phyloP scores from a whole-genome alignment of 1,140 invertebrate species.

The Cherax quadricarinatus region DNA sequence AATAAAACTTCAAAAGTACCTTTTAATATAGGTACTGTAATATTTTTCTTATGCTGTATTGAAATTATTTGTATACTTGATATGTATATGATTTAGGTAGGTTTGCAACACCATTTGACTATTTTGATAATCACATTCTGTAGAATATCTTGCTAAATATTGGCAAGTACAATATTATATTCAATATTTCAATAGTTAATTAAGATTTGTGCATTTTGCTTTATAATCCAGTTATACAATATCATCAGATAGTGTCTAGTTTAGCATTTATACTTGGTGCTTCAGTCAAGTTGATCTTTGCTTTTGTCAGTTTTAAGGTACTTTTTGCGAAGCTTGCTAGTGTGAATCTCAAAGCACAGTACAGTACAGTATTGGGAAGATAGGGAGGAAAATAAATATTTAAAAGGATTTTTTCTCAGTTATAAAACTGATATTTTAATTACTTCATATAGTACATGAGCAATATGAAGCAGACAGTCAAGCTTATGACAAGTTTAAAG shows the following conservation, averaged over 20 bases:
- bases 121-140: too few species aligned
- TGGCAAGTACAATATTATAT: too few species aligned
- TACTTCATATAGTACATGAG: slow-evolving; percentile 9
- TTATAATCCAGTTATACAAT: background rate
- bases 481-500: slow-evolving; percentile 37
- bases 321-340: background rate
- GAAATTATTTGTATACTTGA: too few species aligned
- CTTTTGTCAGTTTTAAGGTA: background rate
- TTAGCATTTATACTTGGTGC: background rate
- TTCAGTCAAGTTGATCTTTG: background rate
- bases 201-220: too few species aligned
- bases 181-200: too few species aligned
- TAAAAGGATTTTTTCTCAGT: background rate
- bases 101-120: too few species aligned
- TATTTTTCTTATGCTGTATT: too few species aligned
- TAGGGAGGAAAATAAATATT: slow-evolving; percentile 3
- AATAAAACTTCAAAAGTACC: too few species aligned
- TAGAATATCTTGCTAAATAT: too few species aligned
- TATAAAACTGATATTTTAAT: background rate
- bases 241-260: background rate
- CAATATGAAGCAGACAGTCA: slow-evolving; percentile 36
- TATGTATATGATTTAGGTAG: too few species aligned
- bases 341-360: background rate
- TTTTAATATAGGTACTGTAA: too few species aligned
- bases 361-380: background rate